Conservation (phyloP, 2,888 invertebrate genomes). For the Melipona beecheii region DNA sequence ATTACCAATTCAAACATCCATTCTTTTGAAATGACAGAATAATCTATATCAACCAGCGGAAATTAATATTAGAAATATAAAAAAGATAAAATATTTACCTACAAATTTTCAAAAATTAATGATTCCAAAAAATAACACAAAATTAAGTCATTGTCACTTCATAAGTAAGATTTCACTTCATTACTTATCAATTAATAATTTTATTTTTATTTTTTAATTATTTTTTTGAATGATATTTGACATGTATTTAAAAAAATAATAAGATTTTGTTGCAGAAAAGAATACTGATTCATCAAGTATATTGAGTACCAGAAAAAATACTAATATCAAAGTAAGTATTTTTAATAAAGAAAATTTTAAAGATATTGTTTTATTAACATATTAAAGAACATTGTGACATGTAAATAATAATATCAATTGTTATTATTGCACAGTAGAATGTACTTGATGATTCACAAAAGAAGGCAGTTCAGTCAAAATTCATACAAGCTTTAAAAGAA, state of each 20-base stretch:
- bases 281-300: slow-evolving; percentile 3
- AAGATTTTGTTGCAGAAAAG: slow-evolving; percentile 11
- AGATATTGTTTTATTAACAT: background rate
- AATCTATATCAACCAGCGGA: slow-evolving; percentile 23
- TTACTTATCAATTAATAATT: background rate
- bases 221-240: background rate
- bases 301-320: background rate
- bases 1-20: background rate
- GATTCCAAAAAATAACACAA: slow-evolving; percentile 65
- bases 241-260: background rate
- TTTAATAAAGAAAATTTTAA: background rate
- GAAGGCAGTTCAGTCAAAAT: slow-evolving; percentile 9
- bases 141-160: slow-evolving; percentile 48
- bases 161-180: slow-evolving; percentile 60
- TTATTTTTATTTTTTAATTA: background rate
- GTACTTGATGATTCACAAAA: slow-evolving; percentile 21
- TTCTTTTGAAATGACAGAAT: slow-evolving; percentile 20
- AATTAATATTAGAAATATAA: slow-evolving; percentile 65
- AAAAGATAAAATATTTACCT: slow-evolving; percentile 57
- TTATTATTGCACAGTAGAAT: slow-evolving; percentile 33
- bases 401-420: background rate
- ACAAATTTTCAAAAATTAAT: slow-evolving; percentile 63
- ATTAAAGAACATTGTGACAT: background rate
- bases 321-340: slow-evolving; percentile 31
- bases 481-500: background rate